Evolutionary conservation across 2,113 vertebrate species (phyloP).

Genomic region (Aspidoscelis tigris): DNA sequence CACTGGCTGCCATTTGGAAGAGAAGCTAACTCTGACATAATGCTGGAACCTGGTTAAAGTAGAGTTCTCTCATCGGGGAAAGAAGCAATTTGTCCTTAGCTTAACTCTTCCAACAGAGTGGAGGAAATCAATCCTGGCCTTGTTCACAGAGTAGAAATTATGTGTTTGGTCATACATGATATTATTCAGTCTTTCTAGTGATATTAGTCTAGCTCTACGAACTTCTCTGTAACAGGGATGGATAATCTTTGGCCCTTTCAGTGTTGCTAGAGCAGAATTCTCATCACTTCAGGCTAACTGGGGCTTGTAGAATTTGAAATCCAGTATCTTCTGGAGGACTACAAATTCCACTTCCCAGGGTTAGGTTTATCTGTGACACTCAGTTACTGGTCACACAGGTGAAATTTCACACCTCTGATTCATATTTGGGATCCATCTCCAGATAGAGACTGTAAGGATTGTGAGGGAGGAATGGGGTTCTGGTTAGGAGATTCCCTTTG

Average conservation of each 20-base stretch:
- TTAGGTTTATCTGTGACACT: not conserved
- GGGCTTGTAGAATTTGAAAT: too few species aligned
- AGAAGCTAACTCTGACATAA: not conserved
- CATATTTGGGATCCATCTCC: not conserved
- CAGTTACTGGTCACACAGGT: not conserved
- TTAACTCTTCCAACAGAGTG: not conserved
- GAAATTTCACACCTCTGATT: not conserved
- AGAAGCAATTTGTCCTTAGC: not conserved
- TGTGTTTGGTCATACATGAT: conserved; percentile 6
- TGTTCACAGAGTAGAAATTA: too few species aligned
- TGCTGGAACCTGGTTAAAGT: not conserved
- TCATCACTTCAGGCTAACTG: too few species aligned
- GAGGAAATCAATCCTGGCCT: not conserved
- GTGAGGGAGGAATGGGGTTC: too few species aligned
- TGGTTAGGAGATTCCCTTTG: too few species aligned
- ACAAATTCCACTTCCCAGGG: too few species aligned
- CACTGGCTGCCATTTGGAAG: not conserved
- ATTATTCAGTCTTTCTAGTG: not conserved
- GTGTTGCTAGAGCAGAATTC: too few species aligned
- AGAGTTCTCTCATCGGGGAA: not conserved
- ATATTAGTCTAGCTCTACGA: not conserved
- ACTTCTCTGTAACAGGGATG: not conserved
- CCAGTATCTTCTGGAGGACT: too few species aligned
- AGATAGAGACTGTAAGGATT: too few species aligned
- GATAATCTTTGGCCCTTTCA: too few species aligned